Base-by-base conservation (phyloP, 1,140 invertebrate species). In the Manduca sexta region DNA sequence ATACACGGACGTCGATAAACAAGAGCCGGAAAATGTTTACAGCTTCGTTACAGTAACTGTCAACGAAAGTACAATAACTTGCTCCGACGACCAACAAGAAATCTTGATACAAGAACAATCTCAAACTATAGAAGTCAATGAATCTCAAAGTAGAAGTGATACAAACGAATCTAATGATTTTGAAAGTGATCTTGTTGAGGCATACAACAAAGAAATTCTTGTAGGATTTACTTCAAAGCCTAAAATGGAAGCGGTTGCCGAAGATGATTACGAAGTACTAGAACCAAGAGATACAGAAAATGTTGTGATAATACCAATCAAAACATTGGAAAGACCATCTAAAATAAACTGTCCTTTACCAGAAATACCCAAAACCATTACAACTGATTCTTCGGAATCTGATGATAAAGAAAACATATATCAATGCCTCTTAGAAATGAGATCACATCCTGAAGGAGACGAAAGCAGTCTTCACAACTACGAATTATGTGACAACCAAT, bases 261-360 rank as follows among this genome's bases (percentile, higher is more conserved):
- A 87, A 64, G 76, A 86, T 52, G 84, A 85, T 47, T 87, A 87
- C 48, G 86, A 87, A 65, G 64, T 69, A 11, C 57, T 87, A 53
- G 81, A 83, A 64, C 80, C 73, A n/a, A 64, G 60, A 39, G 69
- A 77, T 40, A 45, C 42, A 18, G 64, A 74, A 42, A 74, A 79
- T 31, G 45, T 70, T 12, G 64, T 80, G 14, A 60, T 78, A 17
- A 77, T 80, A 47, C 61, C 68, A 12, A 56, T 78, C 11, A 82
- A 76, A 67, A 70, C 47, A 42, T 31, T 56, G 31, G 80, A 78
- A 42, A 70, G 69, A 54, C 56, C 57, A 41, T 76, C 76, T 42
- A 86, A 82, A 78, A 73, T 76, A 10, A 86, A 86, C 46, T 87
- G 86, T 50, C 84, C 86, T 4, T 64, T 87, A 38, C 86, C 86